A percentile compares a stretch with the other conserved stretches of the same genome.
These are phyloP conservation scores for Uropetala carovei DNA, from an alignment of 2,888 invertebrate species.

Conservation along the genomic window DNA sequence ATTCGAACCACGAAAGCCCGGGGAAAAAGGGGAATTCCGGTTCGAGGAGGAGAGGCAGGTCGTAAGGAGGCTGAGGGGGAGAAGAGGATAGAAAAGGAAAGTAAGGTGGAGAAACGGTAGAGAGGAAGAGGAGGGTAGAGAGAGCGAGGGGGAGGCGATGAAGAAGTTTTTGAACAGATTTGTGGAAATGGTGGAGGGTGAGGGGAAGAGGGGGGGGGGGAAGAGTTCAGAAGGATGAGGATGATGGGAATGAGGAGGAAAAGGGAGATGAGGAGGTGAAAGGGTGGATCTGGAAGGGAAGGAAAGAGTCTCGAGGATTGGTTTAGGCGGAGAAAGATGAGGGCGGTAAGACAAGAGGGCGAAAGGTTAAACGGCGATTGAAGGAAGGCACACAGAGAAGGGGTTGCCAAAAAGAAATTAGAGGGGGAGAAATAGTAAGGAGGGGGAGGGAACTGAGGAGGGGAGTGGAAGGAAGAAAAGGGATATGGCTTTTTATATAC, in stretches of 20 bases:
- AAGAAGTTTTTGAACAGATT: slow-evolving; percentile 44
- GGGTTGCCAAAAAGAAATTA: not conserved
- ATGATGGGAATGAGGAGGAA: not conserved
- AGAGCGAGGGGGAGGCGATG: not conserved
- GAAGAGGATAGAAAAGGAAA: not conserved
- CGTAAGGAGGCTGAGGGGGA: not conserved
- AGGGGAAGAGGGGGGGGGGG: no score
- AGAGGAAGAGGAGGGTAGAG: not conserved
- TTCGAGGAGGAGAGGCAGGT: not conserved
- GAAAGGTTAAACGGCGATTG: not conserved
- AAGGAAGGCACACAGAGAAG: not conserved
- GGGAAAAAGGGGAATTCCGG: not conserved
- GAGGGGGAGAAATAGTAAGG: not conserved
- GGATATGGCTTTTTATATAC: not conserved
- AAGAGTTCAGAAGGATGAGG: not conserved
- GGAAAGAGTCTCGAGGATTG: no score
- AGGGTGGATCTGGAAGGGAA: not conserved
- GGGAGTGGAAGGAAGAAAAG: no score
- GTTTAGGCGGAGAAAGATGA: not conserved
- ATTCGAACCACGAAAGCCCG: slow-evolving; percentile 61
- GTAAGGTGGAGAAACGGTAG: not conserved
- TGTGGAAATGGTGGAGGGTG: not conserved
- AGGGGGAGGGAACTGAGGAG: not conserved
- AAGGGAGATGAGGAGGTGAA: not conserved
- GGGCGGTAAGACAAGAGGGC: not conserved